phyloP scores from a whole-genome alignment of 2,888 invertebrate genomes.

The Plebejus anna region DNA sequence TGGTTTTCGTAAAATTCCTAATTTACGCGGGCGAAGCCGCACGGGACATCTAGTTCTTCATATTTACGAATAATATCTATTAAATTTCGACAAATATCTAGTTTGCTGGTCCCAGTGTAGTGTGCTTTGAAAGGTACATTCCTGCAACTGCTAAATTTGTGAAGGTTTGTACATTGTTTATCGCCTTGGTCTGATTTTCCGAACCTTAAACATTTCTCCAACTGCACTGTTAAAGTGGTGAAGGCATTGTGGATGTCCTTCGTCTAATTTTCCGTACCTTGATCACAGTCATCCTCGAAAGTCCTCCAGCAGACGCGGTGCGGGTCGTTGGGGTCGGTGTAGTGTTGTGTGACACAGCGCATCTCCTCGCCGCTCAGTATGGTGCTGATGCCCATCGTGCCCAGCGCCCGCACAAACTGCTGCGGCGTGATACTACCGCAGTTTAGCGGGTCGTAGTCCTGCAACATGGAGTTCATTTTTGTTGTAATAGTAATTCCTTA shows the following conservation, averaged over 20 bases:
- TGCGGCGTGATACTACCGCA: constrained; percentile 84
- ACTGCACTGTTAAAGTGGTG: no score
- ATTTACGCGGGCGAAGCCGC: no score
- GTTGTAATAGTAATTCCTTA: neutral
- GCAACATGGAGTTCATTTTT: constrained; percentile 20
- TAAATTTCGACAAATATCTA: no score
- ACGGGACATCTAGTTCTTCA: no score
- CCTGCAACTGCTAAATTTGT: no score
- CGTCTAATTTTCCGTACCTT: constrained; percentile 66
- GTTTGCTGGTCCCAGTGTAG: no score
- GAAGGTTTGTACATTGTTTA: no score
- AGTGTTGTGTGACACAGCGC: constrained; percentile 82
- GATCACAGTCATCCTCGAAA: constrained; percentile 88
- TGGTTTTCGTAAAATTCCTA: no score
- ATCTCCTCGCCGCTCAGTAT: constrained; percentile 82
- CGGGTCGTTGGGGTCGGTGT: constrained; percentile 85
- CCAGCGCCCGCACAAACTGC: constrained; percentile 86
- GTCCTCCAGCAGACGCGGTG: constrained; percentile 86
- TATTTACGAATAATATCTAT: no score
- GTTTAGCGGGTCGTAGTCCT: constrained; percentile 85
- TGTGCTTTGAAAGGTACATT: no score
- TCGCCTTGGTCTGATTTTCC: neutral
- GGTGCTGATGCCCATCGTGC: constrained; percentile 82
- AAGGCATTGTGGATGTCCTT: no score
- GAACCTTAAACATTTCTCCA: constrained; percentile 66